Evolutionary conservation across 2,888 invertebrate genomes (phyloP).

Genomic region (Lithophane socia): DNA sequence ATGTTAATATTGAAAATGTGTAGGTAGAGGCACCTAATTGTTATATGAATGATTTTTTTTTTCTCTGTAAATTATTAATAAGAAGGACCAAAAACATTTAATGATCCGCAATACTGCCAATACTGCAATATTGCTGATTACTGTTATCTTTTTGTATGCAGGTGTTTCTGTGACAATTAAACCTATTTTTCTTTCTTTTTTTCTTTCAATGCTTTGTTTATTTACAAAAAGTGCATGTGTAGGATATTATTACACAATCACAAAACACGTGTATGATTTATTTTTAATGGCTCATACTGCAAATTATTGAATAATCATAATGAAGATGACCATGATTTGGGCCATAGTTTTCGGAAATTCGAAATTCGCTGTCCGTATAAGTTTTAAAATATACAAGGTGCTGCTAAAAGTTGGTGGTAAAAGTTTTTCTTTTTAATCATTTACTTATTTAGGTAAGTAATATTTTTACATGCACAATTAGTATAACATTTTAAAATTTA

Average conservation of each 20-base stretch:
- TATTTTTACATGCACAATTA: neutral
- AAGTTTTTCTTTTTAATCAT: neutral
- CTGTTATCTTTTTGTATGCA: too few relatives aligned
- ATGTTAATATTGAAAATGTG: neutral
- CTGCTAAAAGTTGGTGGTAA: neutral
- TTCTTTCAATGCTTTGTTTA: neutral
- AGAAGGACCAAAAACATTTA: neutral
- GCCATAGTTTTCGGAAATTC: neutral
- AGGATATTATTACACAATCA: neutral
- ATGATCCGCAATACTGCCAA: neutral
- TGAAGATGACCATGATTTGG: neutral
- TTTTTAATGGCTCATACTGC: neutral
- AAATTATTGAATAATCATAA: neutral
- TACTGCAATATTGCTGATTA: too few relatives aligned
- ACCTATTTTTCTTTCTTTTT: too few relatives aligned
- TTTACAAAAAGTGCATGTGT: slow-evolving; percentile 1
- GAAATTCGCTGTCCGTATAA: neutral
- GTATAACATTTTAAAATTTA: neutral
- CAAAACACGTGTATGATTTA: neutral
- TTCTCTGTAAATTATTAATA: neutral
- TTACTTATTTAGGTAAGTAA: fast-evolving
- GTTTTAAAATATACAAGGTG: neutral
- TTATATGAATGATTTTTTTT: neutral
- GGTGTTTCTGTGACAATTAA: too few relatives aligned
- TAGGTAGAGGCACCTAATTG: neutral